Conservation (phyloP, 2,797 vertebrate species). For the Cercopithecus hamlyni region DNA sequence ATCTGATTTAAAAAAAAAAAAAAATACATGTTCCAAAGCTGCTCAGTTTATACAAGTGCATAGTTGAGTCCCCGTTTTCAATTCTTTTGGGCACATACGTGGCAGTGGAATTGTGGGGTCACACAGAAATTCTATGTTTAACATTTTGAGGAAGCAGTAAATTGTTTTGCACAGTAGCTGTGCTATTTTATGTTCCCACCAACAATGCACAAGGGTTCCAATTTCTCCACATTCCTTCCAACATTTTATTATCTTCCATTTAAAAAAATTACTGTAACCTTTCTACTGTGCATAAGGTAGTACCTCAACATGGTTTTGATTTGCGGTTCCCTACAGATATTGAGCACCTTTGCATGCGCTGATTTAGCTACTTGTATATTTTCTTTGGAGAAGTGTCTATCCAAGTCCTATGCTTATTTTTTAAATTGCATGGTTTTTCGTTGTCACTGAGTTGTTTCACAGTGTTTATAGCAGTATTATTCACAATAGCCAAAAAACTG, state of each 20-base stretch:
- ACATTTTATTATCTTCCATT: background rate
- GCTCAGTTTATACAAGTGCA: background rate
- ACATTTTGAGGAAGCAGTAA: background rate
- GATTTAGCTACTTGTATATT: background rate
- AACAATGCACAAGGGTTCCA: background rate
- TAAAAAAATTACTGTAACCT: background rate
- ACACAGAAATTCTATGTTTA: background rate
- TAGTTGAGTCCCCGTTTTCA: background rate
- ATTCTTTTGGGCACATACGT: rapidly evolving
- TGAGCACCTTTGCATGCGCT: background rate
- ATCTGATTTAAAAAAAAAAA: background rate
- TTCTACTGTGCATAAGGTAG: background rate
- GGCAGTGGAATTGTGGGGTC: background rate
- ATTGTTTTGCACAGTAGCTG: background rate
- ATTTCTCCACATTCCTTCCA: background rate
- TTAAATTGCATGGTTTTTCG: background rate
- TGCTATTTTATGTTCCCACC: background rate
- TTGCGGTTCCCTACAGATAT: background rate
- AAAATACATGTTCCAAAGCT: background rate
- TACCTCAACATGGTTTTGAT: background rate
- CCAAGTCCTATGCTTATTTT: background rate
- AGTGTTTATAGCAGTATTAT: background rate
- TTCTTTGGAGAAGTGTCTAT: background rate
- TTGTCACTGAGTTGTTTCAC: background rate
- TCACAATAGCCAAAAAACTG: background rate